These are phyloP conservation scores for Empis stercorea DNA, from an alignment of 2,888 invertebrate species.

Conservation along the genomic window DNA sequence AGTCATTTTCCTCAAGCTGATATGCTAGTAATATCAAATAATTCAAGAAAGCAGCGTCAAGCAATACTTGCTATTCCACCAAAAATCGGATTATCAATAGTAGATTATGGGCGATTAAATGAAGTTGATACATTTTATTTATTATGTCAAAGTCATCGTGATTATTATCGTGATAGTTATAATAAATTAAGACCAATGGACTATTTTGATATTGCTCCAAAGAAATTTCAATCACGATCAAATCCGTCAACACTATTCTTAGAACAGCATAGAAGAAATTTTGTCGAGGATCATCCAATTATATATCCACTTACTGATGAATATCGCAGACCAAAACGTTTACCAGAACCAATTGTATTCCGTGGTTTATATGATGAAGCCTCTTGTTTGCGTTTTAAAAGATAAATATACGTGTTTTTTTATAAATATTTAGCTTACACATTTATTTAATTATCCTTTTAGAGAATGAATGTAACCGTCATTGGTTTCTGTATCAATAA, in stretches of 20 bases:
- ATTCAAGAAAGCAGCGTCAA: constrained; percentile 20
- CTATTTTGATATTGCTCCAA: background rate
- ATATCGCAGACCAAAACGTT: background rate
- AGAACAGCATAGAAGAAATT: background rate
- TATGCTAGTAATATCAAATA: constrained; percentile 24
- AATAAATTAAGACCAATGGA: constrained; percentile 18
- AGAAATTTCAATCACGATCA: background rate
- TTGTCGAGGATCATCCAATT: background rate
- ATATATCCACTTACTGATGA: background rate
- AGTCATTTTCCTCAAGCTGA: constrained; percentile 25
- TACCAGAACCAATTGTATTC: background rate
- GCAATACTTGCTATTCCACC: constrained; percentile 21
- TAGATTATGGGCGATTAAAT: constrained; percentile 21
- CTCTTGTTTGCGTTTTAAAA: too few species aligned
- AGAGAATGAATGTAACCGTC: too few species aligned
- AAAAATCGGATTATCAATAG: constrained; percentile 19
- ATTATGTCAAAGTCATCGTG: constrained; percentile 27
- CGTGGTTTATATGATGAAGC: background rate
- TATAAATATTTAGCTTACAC: too few species aligned
- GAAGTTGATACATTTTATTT: constrained; percentile 25
- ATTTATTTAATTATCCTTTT: too few species aligned
- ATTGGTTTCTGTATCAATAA: too few species aligned
- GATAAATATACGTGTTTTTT: too few species aligned
- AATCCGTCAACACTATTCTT: background rate
- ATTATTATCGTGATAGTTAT: constrained; percentile 27